Percentiles rank a stretch among this genome's conserved stretches.
phyloP scores from a whole-genome alignment of 1,140 invertebrate genomes.

The Nasonia longicornis region DNA sequence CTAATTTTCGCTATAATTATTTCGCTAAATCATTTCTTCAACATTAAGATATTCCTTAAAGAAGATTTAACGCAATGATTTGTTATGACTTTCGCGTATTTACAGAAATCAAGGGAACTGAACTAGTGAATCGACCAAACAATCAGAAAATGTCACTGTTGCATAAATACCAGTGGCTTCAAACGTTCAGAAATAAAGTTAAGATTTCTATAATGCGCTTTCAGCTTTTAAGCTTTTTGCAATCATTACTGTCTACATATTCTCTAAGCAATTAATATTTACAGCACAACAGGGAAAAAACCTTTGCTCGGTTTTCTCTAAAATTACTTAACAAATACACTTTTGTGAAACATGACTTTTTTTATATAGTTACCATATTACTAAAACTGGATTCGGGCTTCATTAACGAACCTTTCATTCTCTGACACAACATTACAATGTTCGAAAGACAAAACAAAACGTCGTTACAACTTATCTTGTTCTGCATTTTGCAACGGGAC shows the following conservation, averaged over 20 bases:
- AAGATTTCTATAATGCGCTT: not conserved
- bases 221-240: not conserved
- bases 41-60: not conserved
- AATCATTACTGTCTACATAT: constrained; percentile 6
- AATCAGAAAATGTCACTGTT: not conserved
- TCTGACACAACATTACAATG: not conserved
- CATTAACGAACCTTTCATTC: not conserved
- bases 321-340: constrained; percentile 32
- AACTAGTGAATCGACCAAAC: not conserved
- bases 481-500: not conserved
- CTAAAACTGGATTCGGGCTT: not conserved
- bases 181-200: not conserved
- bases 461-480: not conserved
- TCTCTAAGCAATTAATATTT: constrained; percentile 32
- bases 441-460: not conserved
- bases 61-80: not conserved
- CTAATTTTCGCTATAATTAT: not conserved
- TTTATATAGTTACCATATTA: constrained; percentile 11
- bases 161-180: not conserved
- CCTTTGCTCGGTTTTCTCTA: constrained; percentile 22
- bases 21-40: not conserved
- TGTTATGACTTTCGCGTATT: not conserved
- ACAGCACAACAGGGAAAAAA: constrained; percentile 18
- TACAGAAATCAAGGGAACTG: not conserved
- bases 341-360: constrained; percentile 16